Evolutionary conservation across 2,113 vertebrate genomes (phyloP), one percentile per base, ranked within the genome.

Genomic region (Lucifuga dentata): DNA sequence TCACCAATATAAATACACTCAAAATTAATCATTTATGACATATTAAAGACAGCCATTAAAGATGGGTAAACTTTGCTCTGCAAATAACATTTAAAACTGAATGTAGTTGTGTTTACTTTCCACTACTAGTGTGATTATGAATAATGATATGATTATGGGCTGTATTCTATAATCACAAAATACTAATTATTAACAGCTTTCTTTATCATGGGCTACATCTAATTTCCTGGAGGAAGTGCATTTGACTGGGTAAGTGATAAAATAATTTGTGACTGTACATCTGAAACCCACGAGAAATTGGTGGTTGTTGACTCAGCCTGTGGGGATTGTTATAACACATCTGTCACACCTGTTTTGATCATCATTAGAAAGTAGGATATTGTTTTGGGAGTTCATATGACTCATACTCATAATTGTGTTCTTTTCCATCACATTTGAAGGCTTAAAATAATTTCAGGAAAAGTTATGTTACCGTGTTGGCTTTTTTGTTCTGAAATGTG

Each of bases 221-320:
- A 73, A 85, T 89, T 83, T 87, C 75, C 81, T 68, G 20, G 5
- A 76, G 75, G 62, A 79, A 76, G 56, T 73, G 19, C 5, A 3
- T 61, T 15, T 57, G 45, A 71, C 56, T 50, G 58, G 61, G 29
- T 36, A 55, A 33, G 8, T 75, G 60, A 81, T 71, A 76, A 61
- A 16, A 38, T 39, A 23, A 61, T 72, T 55, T 23, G 52, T 46
- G 40, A 58, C 21, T 35, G 52, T 62, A 55, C 51, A 68, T 2
- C 21, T 58, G 53, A 45, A 72, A 56, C 19, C 23, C 11, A 48
- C 13, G 11, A 32, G 40, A 8, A 20, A 20, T 41, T 15, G 57
- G 41, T 36, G 48, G 8, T 43, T 79, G 76, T 83, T 87, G 45
- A 73, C 51, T 61, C 59, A 64, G 51, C 15, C 44, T 24, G 43